Percentiles rank a stretch among this genome's conserved stretches.
phyloP scores from a whole-genome alignment of 2,888 invertebrate genomes.

The Nasonovia ribisnigri region DNA sequence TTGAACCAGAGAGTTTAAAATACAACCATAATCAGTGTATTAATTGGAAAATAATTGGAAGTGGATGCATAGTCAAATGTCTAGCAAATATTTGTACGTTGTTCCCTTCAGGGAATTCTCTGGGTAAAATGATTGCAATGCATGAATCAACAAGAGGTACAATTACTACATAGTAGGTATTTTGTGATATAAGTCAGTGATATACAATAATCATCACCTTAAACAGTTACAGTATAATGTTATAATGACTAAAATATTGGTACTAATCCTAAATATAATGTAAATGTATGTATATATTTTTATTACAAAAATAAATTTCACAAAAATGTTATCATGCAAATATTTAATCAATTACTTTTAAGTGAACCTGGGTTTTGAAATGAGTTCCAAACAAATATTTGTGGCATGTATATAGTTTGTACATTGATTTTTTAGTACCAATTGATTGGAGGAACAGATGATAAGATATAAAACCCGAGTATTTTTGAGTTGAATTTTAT shows the following conservation, averaged over 20 bases:
- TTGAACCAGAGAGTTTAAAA: not conserved
- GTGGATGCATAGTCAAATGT: not conserved
- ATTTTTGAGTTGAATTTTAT: not conserved
- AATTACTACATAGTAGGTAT: not conserved
- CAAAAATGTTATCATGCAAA: not conserved
- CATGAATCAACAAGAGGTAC: not conserved
- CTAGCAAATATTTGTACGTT: not conserved
- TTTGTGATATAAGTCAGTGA: not conserved
- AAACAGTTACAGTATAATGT: not conserved
- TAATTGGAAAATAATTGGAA: not conserved
- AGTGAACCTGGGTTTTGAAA: no score
- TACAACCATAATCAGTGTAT: not conserved
- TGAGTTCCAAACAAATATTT: no score
- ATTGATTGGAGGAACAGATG: not conserved
- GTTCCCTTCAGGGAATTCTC: not conserved
- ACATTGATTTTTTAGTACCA: not conserved
- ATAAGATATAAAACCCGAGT: not conserved
- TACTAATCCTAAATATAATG: no score
- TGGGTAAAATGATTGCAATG: not conserved
- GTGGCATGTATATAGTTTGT: no score
- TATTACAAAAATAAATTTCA: no score
- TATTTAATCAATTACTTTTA: not conserved
- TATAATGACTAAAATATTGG: not conserved
- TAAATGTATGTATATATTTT: no score
- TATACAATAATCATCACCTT: not conserved